A percentile compares a stretch with the other conserved stretches of the same genome.
Evolutionary conservation across 2,797 vertebrate species (phyloP).

Genomic region (Acanthurus tractus): DNA sequence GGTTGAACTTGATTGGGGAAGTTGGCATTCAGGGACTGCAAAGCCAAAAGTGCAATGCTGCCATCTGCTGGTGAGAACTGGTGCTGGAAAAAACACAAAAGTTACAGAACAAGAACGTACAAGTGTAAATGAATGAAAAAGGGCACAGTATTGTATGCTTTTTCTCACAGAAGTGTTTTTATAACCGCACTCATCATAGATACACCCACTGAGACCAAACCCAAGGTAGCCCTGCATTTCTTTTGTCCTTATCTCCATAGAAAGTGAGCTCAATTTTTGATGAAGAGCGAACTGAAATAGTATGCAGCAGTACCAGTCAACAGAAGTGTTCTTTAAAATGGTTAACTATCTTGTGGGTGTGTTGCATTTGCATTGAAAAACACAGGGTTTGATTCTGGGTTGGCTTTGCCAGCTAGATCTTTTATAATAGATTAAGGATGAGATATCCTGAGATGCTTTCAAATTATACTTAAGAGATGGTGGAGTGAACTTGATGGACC

Average conservation of each 20-base stretch:
- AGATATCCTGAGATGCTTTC: constrained; percentile 36
- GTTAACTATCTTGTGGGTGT: not conserved
- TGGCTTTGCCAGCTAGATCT: constrained; percentile 27
- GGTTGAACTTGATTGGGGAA: not conserved
- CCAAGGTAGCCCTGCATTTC: not conserved
- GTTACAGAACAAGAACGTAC: not conserved
- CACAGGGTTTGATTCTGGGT: not conserved
- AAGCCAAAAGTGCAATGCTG: constrained; percentile 45
- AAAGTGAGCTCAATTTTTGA: not conserved
- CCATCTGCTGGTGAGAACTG: constrained; percentile 60
- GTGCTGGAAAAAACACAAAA: not conserved
- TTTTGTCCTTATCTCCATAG: too few relatives aligned
- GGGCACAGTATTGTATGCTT: not conserved
- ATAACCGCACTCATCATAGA: not conserved
- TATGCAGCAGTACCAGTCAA: not conserved
- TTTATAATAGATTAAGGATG: constrained; percentile 45
- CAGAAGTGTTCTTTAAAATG: not conserved
- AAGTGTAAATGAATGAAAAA: not conserved
- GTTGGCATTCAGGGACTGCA: not conserved
- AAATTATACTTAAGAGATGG: constrained; percentile 54
- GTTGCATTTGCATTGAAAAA: constrained; percentile 14
- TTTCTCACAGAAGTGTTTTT: not conserved
- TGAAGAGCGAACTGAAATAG: not conserved
- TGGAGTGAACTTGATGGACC: constrained; percentile 52
- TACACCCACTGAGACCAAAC: not conserved